Conservation (phyloP, 2,113 vertebrate genomes). For the Nycticebus coucang region DNA sequence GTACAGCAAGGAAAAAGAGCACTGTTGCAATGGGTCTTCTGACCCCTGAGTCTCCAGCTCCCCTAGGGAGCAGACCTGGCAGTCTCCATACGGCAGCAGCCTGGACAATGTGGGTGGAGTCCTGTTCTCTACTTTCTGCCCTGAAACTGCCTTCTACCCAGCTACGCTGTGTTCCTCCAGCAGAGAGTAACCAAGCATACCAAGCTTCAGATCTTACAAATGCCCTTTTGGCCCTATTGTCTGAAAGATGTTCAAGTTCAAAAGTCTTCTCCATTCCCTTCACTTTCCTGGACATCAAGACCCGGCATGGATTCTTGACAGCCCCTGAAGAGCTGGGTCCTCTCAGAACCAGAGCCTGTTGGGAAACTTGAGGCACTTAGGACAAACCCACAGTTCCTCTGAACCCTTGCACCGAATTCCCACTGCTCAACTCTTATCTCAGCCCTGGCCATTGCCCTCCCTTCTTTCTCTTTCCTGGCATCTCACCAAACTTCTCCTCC, state of each 20-base stretch:
- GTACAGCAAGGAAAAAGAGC: not conserved
- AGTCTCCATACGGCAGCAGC: too few species aligned
- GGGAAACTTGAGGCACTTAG: not conserved
- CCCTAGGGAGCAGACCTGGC: not conserved
- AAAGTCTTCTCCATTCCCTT: not conserved
- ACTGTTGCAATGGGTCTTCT: not conserved
- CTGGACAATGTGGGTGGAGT: not conserved
- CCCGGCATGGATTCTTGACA: not conserved
- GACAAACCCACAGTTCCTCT: not conserved
- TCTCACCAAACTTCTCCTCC: not conserved
- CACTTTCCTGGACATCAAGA: not conserved
- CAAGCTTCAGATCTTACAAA: not conserved
- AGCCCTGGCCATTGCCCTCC: not conserved
- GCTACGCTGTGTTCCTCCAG: not conserved
- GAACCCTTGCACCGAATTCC: not conserved
- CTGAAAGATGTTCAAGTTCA: not conserved
- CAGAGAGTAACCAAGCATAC: not conserved
- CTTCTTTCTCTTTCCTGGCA: not conserved
- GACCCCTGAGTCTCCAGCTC: not conserved
- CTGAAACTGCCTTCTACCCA: not conserved
- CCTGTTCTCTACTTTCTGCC: too few species aligned
- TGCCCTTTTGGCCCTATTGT: not conserved
- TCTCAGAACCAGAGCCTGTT: not conserved
- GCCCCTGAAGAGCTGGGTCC: not conserved
- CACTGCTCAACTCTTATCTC: not conserved